Conservation (phyloP, 2,113 vertebrate genomes). For the Tachysurus fulvidraco region DNA sequence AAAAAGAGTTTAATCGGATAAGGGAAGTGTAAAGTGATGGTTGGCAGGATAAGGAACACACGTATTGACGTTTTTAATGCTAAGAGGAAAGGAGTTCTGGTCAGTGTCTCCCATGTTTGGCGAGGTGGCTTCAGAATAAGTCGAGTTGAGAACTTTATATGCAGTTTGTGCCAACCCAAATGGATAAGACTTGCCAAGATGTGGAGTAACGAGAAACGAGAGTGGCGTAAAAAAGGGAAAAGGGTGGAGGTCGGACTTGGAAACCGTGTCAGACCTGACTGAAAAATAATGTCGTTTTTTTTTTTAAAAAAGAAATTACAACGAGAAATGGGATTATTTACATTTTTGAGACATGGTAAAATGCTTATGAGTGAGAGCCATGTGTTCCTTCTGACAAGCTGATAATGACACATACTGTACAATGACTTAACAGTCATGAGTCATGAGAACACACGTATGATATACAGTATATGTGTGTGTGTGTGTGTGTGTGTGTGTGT, state of each 20-base stretch:
- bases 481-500: too few species aligned
- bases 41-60: neutral
- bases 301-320: neutral
- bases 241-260: neutral
- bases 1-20: neutral
- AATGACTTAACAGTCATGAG: neutral
- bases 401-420: neutral
- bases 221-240: neutral
- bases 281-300: neutral
- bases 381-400: neutral
- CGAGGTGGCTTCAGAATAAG: constrained; percentile 18
- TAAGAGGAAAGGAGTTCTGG: constrained; percentile 33
- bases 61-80: constrained; percentile 39
- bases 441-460: too few species aligned
- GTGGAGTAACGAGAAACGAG: neutral
- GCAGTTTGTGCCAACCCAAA: constrained; percentile 38
- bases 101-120: constrained; percentile 27
- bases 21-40: neutral
- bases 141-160: constrained; percentile 33
- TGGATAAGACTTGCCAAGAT: constrained; percentile 29
- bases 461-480: too few species aligned
- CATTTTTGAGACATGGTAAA: neutral
- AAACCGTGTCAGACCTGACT: neutral
- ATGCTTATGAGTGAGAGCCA: neutral
- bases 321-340: neutral